phyloP scores from a whole-genome alignment of 2,113 vertebrate species.

The Hydrolagus affinis region DNA sequence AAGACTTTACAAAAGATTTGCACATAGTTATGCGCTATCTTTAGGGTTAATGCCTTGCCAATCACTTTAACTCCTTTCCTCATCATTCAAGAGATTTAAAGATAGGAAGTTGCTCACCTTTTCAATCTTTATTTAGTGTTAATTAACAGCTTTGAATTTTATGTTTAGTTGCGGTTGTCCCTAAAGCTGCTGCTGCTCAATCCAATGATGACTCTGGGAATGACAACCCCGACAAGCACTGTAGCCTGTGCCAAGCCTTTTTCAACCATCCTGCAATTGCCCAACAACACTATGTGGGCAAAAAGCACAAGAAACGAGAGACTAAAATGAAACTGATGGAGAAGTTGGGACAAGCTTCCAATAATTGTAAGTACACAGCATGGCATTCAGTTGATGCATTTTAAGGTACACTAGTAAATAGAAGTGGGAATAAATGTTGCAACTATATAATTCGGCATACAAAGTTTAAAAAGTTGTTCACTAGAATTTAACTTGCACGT shows the following conservation, averaged over 20 bases:
- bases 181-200: neutral
- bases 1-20: neutral
- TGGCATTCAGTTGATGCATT: neutral
- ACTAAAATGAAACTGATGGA: slow-evolving; percentile 89
- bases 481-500: slow-evolving; percentile 38
- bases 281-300: slow-evolving; percentile 89
- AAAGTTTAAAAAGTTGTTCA: slow-evolving; percentile 7
- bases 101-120: slow-evolving; percentile 44
- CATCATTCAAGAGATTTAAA: slow-evolving; percentile 40
- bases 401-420: slow-evolving; percentile 24
- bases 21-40: neutral
- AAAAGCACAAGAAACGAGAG: slow-evolving; percentile 89
- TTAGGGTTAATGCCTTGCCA: slow-evolving; percentile 23
- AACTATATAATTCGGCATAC: rapidly evolving
- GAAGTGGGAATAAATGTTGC: slow-evolving; percentile 34
- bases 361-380: slow-evolving; percentile 49
- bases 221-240: slow-evolving; percentile 78
- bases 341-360: slow-evolving; percentile 70
- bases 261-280: slow-evolving; percentile 95
- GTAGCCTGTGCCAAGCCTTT: slow-evolving; percentile 85
- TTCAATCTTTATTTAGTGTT: slow-evolving; percentile 29
- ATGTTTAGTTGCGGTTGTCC: neutral
- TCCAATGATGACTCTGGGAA: slow-evolving; percentile 34
- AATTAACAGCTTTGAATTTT: slow-evolving; percentile 8
- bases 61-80: slow-evolving; percentile 40